Evolutionary conservation across 1,140 invertebrate genomes (phyloP), one percentile per base, ranked within the genome.

Genomic region (Caenorhabditis remanei): DNA sequence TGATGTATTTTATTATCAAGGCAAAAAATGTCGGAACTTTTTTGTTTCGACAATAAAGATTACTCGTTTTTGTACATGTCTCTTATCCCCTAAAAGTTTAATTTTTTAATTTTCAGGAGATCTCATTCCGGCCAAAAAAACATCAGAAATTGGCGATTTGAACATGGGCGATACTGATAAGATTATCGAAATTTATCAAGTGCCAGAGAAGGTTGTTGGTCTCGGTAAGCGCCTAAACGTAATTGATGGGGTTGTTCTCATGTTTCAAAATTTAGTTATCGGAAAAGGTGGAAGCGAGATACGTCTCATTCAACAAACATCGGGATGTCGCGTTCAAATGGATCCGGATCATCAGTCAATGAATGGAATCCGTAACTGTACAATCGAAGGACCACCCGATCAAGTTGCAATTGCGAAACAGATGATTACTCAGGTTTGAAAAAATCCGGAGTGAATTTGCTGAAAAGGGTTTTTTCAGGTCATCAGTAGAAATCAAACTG

Each of bases 311-410:
- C 98, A 99, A 93, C 95, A 95, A 13, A 97, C 98, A 94, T 96
- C 97, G 55, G 97, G 97, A 83, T 98, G 97, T 93, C 99, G 99
- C 94, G 96, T 99, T 90, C 97, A 99, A 94, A 97, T 99, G 95
- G 96, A 97, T 14, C 83, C 87, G 16, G 91, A 92, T 21, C 85
- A 61, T 84, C 61, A 84, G 46, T 79, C 71, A 19, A 24, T n/a
- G 46, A 58, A 84, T 41, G 90, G 89, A 58, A 96, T 98, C 88
- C 94, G 97, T 89, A 94, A 96, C 84, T 98, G 97, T 93, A 90
- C 95, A 96, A 89, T 95, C 96, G 88, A 87, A 58, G 83, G 87
- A 16, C 46, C 63, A 56, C 24, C 46, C 7, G 83, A 87, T 14
- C 46, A 82, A 11, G 87, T 88, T 40, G 87, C 87, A n/a, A 95